Percentiles rank a stretch among this genome's conserved stretches.
Conservation (phyloP, 2,113 vertebrate genomes). For the Hyaena hyaena region DNA sequence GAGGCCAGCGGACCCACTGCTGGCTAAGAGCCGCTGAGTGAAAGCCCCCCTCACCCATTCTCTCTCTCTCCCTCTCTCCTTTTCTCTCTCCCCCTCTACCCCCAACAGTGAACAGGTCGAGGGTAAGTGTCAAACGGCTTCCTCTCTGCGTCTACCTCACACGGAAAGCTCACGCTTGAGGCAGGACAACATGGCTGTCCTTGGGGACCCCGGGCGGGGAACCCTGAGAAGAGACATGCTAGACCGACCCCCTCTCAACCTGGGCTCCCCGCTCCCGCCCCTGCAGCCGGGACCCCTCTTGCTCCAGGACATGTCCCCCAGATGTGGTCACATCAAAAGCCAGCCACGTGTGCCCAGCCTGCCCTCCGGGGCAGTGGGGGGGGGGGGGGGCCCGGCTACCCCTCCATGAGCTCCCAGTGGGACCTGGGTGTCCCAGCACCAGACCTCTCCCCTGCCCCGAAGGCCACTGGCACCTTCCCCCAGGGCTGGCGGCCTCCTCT, state of each 20-base stretch:
- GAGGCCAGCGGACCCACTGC: not conserved
- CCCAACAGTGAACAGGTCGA: slow-evolving; percentile 90
- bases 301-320: not conserved
- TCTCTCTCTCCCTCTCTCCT: not conserved
- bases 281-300: not conserved
- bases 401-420: fast-evolving
- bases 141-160: not conserved
- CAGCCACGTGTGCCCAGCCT: fast-evolving
- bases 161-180: not conserved
- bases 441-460: not conserved
- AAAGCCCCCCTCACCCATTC: not conserved
- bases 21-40: fast-evolving
- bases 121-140: slow-evolving; percentile 88
- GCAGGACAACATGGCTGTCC: fast-evolving
- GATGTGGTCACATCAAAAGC: not conserved
- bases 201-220: not conserved
- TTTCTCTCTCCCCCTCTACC: not conserved
- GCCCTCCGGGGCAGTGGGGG: not conserved
- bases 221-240: fast-evolving
- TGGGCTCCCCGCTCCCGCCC: no score
- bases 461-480: fast-evolving
- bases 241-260: fast-evolving
- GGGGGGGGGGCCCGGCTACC: not conserved
- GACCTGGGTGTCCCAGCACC: no score
- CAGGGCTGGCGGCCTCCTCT: fast-evolving